phyloP scores from a whole-genome alignment of 2,888 invertebrate genomes.

The Spialia ferax region DNA sequence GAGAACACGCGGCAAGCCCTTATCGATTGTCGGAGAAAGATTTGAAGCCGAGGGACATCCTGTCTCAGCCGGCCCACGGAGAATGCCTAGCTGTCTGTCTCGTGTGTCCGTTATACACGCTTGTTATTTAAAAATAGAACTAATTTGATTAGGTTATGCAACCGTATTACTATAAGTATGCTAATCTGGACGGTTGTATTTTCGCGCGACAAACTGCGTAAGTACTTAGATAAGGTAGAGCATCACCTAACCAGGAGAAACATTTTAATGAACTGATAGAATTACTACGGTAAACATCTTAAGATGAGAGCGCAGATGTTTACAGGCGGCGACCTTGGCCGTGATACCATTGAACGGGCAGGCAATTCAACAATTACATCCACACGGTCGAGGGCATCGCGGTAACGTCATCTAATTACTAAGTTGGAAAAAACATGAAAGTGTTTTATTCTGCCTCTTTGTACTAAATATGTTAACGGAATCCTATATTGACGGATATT shows the following conservation, averaged over 20 bases:
- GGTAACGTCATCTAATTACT: constrained; percentile 54
- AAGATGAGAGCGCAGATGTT: constrained; percentile 56
- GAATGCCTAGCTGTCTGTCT: constrained; percentile 47
- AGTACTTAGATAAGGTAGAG: background rate
- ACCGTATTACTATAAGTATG: constrained; percentile 10
- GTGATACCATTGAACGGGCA: constrained; percentile 71
- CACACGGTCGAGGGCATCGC: constrained; percentile 70
- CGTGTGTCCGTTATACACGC: constrained; percentile 40
- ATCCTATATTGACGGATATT: background rate
- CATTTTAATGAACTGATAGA: constrained; percentile 35
- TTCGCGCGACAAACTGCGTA: constrained; percentile 1
- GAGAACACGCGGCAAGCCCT: constrained; percentile 55
- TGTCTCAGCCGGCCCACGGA: constrained; percentile 55
- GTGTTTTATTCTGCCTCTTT: background rate
- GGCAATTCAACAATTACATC: constrained; percentile 78
- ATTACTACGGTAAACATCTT: constrained; percentile 49
- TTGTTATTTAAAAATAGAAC: constrained; percentile 52
- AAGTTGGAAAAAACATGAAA: constrained; percentile 11
- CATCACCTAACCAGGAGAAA: constrained; percentile 5
- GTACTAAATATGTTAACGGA: background rate
- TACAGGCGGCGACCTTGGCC: constrained; percentile 71
- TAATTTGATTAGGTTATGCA: constrained; percentile 27
- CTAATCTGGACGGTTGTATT: constrained; percentile 1
- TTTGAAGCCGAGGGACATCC: constrained; percentile 59
- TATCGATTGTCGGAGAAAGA: constrained; percentile 73